These are phyloP conservation scores for Pseudochaenichthys georgianus DNA, from an alignment of 2,797 vertebrate species.

Conservation along the genomic window DNA sequence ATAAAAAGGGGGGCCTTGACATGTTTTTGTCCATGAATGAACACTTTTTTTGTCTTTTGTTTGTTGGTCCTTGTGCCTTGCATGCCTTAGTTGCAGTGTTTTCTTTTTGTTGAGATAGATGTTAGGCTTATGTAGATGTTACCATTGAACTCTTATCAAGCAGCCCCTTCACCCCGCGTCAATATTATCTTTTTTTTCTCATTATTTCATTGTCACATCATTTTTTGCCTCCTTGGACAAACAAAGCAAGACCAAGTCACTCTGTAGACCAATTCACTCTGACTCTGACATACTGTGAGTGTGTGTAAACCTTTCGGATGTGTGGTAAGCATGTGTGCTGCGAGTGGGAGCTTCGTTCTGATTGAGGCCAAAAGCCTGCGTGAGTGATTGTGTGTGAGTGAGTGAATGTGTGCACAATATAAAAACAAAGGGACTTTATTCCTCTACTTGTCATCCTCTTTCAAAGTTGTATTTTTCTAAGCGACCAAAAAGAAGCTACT, in stretches of 20 bases:
- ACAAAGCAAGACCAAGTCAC: slow-evolving; percentile 75
- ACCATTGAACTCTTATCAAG: slow-evolving; percentile 46
- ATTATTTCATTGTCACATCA: slow-evolving; percentile 29
- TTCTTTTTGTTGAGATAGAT: slow-evolving; percentile 63
- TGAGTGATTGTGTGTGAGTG: background rate
- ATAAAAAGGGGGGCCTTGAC: slow-evolving; percentile 57
- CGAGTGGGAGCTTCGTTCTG: slow-evolving; percentile 36
- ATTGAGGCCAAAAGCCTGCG: slow-evolving; percentile 54
- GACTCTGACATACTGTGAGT: slow-evolving; percentile 78
- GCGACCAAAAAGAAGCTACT: slow-evolving; percentile 75
- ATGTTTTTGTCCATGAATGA: slow-evolving; percentile 57
- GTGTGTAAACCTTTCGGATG: slow-evolving; percentile 50
- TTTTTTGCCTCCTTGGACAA: slow-evolving; percentile 56
- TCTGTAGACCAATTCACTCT: slow-evolving; percentile 76
- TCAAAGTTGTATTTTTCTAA: slow-evolving; percentile 83
- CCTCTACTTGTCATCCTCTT: slow-evolving; percentile 79
- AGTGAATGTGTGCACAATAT: slow-evolving; percentile 52
- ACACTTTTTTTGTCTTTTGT: slow-evolving; percentile 64
- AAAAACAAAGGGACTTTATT: slow-evolving; percentile 81
- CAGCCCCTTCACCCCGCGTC: slow-evolving; percentile 22
- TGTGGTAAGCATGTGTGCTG: slow-evolving; percentile 50
- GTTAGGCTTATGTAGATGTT: slow-evolving; percentile 64
- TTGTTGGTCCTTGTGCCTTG: slow-evolving; percentile 84
- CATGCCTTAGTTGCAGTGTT: slow-evolving; percentile 87
- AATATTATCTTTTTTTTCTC: slow-evolving; percentile 33